A percentile compares a stretch with the other conserved stretches of the same genome.
Evolutionary conservation across 2,797 vertebrate species (phyloP).

Genomic region (Poecilia velifera): DNA sequence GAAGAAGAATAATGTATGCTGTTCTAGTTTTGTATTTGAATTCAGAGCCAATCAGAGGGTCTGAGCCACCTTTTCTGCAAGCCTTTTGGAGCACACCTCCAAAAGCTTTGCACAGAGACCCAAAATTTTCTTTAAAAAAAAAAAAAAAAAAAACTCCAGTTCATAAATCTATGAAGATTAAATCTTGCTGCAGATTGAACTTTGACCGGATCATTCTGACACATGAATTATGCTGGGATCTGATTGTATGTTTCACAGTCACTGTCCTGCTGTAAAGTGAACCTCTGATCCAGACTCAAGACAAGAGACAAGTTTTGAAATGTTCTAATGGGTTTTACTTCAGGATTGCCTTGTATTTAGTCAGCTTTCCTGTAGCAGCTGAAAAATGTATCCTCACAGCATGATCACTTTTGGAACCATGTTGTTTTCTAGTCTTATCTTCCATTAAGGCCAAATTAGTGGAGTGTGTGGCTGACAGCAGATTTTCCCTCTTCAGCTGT

Average conservation of each 20-base stretch:
- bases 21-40: not conserved
- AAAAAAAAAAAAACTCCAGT: no score
- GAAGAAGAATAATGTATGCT: not conserved
- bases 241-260: not conserved
- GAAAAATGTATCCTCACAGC: not conserved
- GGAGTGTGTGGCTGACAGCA: not conserved
- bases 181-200: not conserved
- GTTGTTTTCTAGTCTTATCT: not conserved
- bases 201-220: not conserved
- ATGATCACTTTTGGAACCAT: not conserved
- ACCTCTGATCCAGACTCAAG: not conserved
- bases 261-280: not conserved
- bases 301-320: not conserved
- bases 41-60: not conserved
- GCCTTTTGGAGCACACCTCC: not conserved
- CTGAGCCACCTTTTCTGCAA: not conserved
- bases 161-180: not conserved
- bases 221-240: not conserved
- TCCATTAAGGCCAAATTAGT: not conserved
- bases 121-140: no score
- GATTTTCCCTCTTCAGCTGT: not conserved
- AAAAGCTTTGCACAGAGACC: not conserved
- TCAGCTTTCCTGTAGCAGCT: not conserved
- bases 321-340: not conserved
- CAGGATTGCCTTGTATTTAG: not conserved